Evolutionary conservation across 1,140 invertebrate genomes (phyloP).

Genomic region (Leptestheria dahalacensis): DNA sequence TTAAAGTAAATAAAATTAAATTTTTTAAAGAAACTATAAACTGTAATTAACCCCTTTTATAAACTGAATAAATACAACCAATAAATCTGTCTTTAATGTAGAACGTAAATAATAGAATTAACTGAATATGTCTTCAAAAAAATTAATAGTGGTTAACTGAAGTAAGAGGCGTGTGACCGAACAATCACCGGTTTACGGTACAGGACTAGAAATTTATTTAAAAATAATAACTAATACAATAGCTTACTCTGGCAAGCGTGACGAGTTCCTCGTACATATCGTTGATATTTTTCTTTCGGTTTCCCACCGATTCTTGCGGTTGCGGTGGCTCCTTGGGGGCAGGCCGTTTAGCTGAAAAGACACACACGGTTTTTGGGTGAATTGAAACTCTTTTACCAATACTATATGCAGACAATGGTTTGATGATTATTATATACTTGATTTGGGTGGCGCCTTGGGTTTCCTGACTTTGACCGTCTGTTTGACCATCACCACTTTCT

Average conservation of each 20-base stretch:
- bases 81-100: too few relatives aligned
- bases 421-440: not conserved
- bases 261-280: slow-evolving; percentile 62
- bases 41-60: too few relatives aligned
- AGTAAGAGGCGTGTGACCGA: too few relatives aligned
- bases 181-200: too few relatives aligned
- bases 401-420: too few relatives aligned
- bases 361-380: not conserved
- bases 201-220: not conserved
- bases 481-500: slow-evolving; percentile 74
- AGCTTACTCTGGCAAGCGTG: slow-evolving; percentile 47
- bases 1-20: too few relatives aligned
- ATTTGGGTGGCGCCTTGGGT: slow-evolving; percentile 24
- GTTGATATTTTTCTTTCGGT: slow-evolving; percentile 63
- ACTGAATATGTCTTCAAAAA: too few relatives aligned
- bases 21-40: too few relatives aligned
- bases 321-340: slow-evolving; percentile 5
- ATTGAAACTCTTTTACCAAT: too few relatives aligned
- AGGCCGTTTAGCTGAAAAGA: not conserved
- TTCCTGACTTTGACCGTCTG: slow-evolving; percentile 53
- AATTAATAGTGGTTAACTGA: too few relatives aligned
- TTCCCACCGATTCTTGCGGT: slow-evolving; percentile 57
- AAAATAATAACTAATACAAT: not conserved
- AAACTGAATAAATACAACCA: too few relatives aligned
- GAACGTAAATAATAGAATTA: too few relatives aligned